Evolutionary conservation across 1,140 invertebrate genomes (phyloP), one percentile per base, ranked within the genome.

Genomic region (Leguminivora glycinivorella): DNA sequence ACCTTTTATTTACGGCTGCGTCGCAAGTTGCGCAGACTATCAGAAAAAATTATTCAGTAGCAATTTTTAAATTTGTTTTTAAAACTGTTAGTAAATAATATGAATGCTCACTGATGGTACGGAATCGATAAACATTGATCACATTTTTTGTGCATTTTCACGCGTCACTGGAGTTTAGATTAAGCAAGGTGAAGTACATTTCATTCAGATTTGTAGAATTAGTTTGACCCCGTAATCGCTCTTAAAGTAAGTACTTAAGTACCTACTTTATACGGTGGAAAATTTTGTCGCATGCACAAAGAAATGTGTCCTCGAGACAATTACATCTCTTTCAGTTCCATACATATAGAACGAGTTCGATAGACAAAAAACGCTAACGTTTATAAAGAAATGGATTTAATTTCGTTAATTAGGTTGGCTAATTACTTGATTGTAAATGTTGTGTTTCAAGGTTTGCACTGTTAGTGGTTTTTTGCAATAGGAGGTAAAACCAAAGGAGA

Each of bases 171-270:
- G 58, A 52, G 47, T 29, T 63, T 6, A 63, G 58, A 17, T 29
- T 29, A 22, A 52, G 19, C 58, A 63, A 63, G 58, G 58, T 63
- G 26, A 63, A 29, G 56, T 58, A 58, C 24, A 58, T 58, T 52
- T 63, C 25, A 63, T 29, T 63, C 58, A 63, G 29, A 29, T 17
- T 34, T 29, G 58, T 63, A 63, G 25, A 17, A 31, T 63, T 63
- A 29, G 10, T 63, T 52, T 17, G 58, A 34, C 56, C 24, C 56
- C 14, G 43, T 47, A 47, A 17, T 47, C 4, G 43, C 43, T 47
- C 43, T 47, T 17, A 47, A 47, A 17, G 43, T 47, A 17, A 17
- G 14, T 17, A 17, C 14, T 6, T 47, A 47, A 5, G 14, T 17
- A 17, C 40, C 40, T 47, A 47, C n/a, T 47, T 17, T 17, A 17